Base-by-base conservation (phyloP, 2,113 vertebrate genomes). In the Menura novaehollandiae region DNA sequence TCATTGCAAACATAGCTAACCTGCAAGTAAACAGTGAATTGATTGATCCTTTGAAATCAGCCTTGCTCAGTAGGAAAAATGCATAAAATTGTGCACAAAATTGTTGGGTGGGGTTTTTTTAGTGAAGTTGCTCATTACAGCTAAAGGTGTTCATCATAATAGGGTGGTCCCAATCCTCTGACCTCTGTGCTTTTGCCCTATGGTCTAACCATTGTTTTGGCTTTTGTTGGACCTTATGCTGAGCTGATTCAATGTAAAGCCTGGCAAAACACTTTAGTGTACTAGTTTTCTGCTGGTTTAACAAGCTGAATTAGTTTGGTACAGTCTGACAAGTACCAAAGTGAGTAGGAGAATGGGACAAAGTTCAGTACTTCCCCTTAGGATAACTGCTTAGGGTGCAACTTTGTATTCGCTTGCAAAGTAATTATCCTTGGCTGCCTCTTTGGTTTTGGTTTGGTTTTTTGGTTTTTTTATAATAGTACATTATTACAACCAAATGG, bases 101-200 rank as follows among this genome's bases (percentile, higher is more conserved):
- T 7, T 52, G 13, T 15, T 64, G n/a, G 15, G 20, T 26, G 14
- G 4, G 3, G 0, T 5, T 2, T 23, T 60, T 41, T 37, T 7
- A 44, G 8, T 53, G 15, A 62, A 71, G 11, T 26, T 68, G 26
- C 44, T 88, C 9, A 5, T 52, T 63, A 23, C 9, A 85, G 33
- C 30, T 87, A 6, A 43, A 60, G 26, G 26, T 77, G 4, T 56
- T 81, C 19, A 49, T 56, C 46, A 44, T 37, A 16, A 19, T 0
- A 46, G 24, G 8, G 14, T 37, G 79, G 32, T 88, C 20, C 43
- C 16, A 33, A 1, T 67, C 58, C 43, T 67, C 37, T 66, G 71
- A 26, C 20, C 11, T 21, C 28, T 68, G 14, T 44, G 35, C 68
- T 49, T 91, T 74, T 33, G 19, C 30, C 37, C 19, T 72, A 22